Evolutionary conservation across 2,797 vertebrate species (phyloP), one percentile per base, ranked within the genome.

Genomic region (Hippoglossus hippoglossus): DNA sequence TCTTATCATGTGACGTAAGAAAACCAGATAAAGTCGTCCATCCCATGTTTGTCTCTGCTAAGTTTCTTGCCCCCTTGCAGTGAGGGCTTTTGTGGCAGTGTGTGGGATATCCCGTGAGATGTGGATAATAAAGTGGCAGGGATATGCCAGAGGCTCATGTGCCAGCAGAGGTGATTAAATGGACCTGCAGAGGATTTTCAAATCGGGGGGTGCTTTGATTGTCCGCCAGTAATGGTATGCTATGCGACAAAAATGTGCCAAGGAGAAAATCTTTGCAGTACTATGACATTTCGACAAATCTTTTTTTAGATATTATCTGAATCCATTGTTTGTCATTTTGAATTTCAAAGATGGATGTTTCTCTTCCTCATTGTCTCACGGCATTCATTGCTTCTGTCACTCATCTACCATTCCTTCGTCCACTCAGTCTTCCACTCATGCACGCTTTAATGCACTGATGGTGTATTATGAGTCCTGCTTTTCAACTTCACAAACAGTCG

Each of bases 181-280:
- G 71, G 63, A 24, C 65, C 80, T 31, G 36, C 70, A 67, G 46
- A 47, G 87, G 83, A 80, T 87, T 92, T 84, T 19, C n/a, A 79
- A 87, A 88, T 90, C 75, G 73, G 78, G 88, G 62, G 7, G 28
- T 52, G 68, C 59, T 74, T 75, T 90, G 86, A 89, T 82, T 71
- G 58, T 73, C 49, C 71, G 77, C 83, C 85, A 88, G 55, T 31
- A 31, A 70, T 68, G 44, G 60, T 73, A 57, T 39, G 56, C 41
- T 28, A 28, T 55, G 50, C 1, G 58, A 66, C 70, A 47, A 50
- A 66, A 49, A 41, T 25, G 15, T 55, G 51, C 19, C 19, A 41
- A 64, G 24, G 63, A 25, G 39, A 51, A 72, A 52, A 67, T 36
- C 19, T 24, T 55, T 36, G 57, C 44, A 34, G 59, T 8, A 8